Conservation (phyloP, 2,888 invertebrate species). For the Chrysomela aeneicollis region DNA sequence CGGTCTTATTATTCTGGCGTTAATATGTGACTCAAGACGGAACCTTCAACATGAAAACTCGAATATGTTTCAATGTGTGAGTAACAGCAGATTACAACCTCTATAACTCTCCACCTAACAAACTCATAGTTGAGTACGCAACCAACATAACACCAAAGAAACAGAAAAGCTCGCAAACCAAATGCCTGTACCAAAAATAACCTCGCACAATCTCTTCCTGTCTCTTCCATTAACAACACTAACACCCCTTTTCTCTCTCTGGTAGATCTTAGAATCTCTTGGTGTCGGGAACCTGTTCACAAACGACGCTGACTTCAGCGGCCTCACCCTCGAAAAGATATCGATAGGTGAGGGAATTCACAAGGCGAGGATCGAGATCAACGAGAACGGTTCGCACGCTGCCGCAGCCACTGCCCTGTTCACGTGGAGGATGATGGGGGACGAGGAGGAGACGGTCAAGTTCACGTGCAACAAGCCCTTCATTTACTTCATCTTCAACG, state of each 20-base stretch:
- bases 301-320: constrained; percentile 64
- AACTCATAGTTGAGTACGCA: too few relatives aligned
- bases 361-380: constrained; percentile 84
- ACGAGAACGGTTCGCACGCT: constrained; percentile 86
- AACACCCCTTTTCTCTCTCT: constrained; percentile 37
- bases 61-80: too few relatives aligned
- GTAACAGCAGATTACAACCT: too few relatives aligned
- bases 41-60: too few relatives aligned
- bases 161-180: too few relatives aligned
- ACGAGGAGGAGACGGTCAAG: constrained; percentile 69
- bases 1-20: too few relatives aligned
- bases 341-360: constrained; percentile 71
- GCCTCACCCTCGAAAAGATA: constrained; percentile 63
- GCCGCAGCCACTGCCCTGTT: constrained; percentile 87
- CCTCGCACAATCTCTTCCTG: too few relatives aligned
- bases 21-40: too few relatives aligned
- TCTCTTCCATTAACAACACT: constrained; percentile 31
- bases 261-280: constrained; percentile 63
- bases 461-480: constrained; percentile 88
- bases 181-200: too few relatives aligned
- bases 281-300: constrained; percentile 67
- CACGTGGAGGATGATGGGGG: constrained; percentile 74
- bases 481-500: constrained; percentile 81
- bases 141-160: too few relatives aligned
- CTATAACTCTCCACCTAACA: too few relatives aligned